Conservation (phyloP, 1,140 invertebrate species). For the Andricus grossulariae region DNA sequence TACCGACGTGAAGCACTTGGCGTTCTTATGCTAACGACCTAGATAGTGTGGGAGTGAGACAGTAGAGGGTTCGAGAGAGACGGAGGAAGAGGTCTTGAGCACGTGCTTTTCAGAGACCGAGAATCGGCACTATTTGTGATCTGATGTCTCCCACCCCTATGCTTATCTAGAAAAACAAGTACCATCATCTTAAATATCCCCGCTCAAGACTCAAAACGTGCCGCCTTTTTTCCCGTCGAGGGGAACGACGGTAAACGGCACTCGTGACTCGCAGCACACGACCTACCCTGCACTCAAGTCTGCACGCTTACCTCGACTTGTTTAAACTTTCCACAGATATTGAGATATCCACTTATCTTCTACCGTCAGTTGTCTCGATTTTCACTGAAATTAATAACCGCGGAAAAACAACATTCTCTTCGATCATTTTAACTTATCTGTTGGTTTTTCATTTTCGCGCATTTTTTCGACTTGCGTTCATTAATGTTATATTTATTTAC, state of each 20-base stretch:
- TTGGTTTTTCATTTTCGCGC: too few species aligned
- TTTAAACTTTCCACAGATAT: too few species aligned
- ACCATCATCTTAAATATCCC: background rate
- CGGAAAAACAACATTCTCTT: too few species aligned
- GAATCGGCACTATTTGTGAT: constrained; percentile 19
- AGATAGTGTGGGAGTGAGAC: constrained; percentile 39
- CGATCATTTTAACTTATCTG: too few species aligned
- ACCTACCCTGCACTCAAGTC: constrained; percentile 9
- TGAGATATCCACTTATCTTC: too few species aligned
- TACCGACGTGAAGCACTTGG: constrained; percentile 63
- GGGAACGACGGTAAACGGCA: background rate
- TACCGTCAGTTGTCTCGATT: too few species aligned
- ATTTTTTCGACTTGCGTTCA: too few species aligned
- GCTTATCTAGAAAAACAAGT: background rate
- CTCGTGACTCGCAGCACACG: constrained; percentile 22
- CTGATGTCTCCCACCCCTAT: background rate
- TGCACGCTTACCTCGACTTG: background rate
- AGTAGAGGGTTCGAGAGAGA: constrained; percentile 47
- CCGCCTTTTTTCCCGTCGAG: constrained; percentile 12
- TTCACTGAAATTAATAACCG: too few species aligned
- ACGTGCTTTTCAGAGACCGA: constrained; percentile 39
- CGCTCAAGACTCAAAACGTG: constrained; percentile 14
- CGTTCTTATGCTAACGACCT: constrained; percentile 68
- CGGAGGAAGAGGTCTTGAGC: constrained; percentile 38
- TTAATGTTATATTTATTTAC: too few species aligned